These are phyloP conservation scores for Esperia sulphurella DNA, from an alignment of 2,888 invertebrate genomes.

Conservation along the genomic window DNA sequence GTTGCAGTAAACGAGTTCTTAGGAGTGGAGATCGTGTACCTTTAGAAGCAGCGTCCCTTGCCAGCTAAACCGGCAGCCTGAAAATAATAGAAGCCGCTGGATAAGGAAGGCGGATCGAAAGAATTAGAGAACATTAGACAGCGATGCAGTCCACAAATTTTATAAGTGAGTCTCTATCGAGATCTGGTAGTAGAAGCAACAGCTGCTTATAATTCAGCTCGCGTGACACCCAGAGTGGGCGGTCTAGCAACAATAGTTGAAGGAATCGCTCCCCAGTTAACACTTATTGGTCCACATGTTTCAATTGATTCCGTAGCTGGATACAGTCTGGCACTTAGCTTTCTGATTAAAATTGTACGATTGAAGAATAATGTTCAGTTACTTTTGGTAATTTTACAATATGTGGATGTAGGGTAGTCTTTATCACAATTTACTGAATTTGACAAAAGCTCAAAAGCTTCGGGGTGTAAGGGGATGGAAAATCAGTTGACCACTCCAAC, in stretches of 20 bases:
- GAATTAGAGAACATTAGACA: too few relatives aligned
- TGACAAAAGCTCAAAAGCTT: too few relatives aligned
- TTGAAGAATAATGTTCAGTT: not conserved
- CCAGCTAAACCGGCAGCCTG: too few relatives aligned
- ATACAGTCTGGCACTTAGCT: constrained; percentile 1
- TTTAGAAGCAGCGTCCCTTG: too few relatives aligned
- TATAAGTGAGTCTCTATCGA: constrained; percentile 5
- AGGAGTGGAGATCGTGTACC: too few relatives aligned
- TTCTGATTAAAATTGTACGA: not conserved
- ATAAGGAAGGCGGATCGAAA: too few relatives aligned
- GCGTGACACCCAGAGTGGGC: constrained; percentile 49
- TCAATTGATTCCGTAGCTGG: constrained; percentile 52
- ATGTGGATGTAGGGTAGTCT: not conserved
- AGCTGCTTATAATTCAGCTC: constrained; percentile 52
- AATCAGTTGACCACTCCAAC: too few relatives aligned
- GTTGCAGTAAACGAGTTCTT: too few relatives aligned
- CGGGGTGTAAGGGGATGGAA: too few relatives aligned
- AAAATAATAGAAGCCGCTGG: too few relatives aligned
- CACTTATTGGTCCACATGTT: constrained; percentile 67
- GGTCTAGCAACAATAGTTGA: constrained; percentile 51
- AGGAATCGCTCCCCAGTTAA: constrained; percentile 60
- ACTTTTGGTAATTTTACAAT: not conserved
- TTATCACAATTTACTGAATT: too few relatives aligned
- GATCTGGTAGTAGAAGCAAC: constrained; percentile 26
- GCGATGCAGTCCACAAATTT: too few relatives aligned